Base-by-base conservation (phyloP, 2,888 invertebrate genomes). In the Ornithoptera priamus region DNA sequence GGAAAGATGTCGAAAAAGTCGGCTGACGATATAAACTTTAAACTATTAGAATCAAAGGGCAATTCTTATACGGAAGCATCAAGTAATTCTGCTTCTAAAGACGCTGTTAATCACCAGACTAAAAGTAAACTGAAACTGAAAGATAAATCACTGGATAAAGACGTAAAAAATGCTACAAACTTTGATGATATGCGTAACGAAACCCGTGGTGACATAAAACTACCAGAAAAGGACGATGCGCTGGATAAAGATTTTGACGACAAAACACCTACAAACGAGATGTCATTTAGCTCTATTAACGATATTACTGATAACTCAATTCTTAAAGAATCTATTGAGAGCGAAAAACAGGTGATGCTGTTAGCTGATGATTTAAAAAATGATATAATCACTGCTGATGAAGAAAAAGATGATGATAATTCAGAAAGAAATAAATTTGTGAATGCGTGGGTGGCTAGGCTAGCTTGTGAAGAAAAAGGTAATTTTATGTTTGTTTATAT, bases 341-440 rank as follows among this genome's bases (percentile, higher is more conserved):
- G 93, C 74, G 92, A 92, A 75, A 90, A 92, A 72, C 91, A 92
- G 72, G 76, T 81, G 8, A 83, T 89, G 82, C 75, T 92, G 73
- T 82, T 89, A 53, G 89, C 92, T 62, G 93, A 93, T 74, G 92
- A 92, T 78, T 83, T 93, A 69, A 93, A 93, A 80, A 88, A 85
- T 81, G 93, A 93, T 83, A 84, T 93, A 73, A 89, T 93, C 69
- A 87, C 88, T 80, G 92, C 93, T 57, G 91, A 93, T 68, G 93
- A 93, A 73, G 93, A 93, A 75, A 93, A 93, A 74, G 92, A 92
- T 76, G 90, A 93, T 72, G 93, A 93, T 78, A 92, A 88, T 76
- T 93, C 93, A 7, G 93, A 93, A 71, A 85, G 93, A 71, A 91
- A 93, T 81, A 92, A 92, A 75, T 93, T 92, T 78, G 92, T 92